Conservation (phyloP, 1,140 invertebrate species). For the Cotesia typhae region DNA sequence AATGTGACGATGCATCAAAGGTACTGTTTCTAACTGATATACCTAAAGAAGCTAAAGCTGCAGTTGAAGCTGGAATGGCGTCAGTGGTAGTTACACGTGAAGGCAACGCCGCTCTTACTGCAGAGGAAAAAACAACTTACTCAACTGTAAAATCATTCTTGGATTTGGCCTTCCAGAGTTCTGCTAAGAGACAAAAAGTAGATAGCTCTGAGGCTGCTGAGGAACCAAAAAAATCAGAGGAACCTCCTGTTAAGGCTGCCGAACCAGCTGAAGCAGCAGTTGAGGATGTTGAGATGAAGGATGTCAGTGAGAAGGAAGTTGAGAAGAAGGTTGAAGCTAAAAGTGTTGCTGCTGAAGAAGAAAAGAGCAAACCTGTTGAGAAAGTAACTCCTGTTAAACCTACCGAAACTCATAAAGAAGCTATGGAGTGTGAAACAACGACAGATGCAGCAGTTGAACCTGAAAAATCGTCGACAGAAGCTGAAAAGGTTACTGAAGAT, state of each 20-base stretch:
- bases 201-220: constrained; percentile 41
- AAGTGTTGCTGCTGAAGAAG: constrained; percentile 14
- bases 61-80: constrained; percentile 75
- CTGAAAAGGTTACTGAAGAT: constrained; percentile 29
- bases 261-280: constrained; percentile 57
- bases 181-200: constrained; percentile 59
- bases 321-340: constrained; percentile 36
- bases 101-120: constrained; percentile 76
- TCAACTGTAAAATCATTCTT: constrained; percentile 69
- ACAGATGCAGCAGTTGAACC: neutral
- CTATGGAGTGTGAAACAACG: constrained; percentile 17
- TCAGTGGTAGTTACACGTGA: constrained; percentile 76
- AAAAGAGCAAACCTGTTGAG: constrained; percentile 13
- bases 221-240: constrained; percentile 41
- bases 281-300: constrained; percentile 49
- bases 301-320: constrained; percentile 42
- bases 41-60: constrained; percentile 83
- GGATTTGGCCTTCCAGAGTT: constrained; percentile 61
- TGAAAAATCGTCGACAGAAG: constrained; percentile 27
- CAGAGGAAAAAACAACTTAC: constrained; percentile 70
- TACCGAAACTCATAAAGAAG: neutral
- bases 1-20: constrained; percentile 69
- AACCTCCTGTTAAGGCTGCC: constrained; percentile 25
- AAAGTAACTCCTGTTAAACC: neutral
- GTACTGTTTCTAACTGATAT: constrained; percentile 88